These are phyloP conservation scores for Stigmatopora nigra DNA, from an alignment of 2,113 vertebrate genomes.

Conservation along the genomic window DNA sequence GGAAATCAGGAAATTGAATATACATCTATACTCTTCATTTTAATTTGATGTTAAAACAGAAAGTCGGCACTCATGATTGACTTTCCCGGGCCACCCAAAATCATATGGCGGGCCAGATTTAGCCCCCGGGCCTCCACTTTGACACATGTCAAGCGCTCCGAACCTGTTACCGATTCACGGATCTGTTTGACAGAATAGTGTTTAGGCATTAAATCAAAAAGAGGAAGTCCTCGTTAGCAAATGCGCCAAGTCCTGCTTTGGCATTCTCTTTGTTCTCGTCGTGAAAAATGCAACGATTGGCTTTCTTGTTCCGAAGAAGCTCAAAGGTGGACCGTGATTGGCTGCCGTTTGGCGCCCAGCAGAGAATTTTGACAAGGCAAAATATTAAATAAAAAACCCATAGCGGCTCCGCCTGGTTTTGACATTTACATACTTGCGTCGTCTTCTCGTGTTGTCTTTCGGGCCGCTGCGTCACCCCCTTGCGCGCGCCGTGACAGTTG, in stretches of 20 bases:
- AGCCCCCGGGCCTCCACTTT: no score
- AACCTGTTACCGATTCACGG: neutral
- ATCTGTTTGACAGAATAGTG: neutral
- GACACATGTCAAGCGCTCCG: no score
- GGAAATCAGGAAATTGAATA: no score
- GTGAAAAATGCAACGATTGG: neutral
- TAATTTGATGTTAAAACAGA: no score
- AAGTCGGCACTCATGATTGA: no score
- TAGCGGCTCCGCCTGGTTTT: neutral
- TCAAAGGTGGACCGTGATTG: neutral
- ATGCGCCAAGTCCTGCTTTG: neutral
- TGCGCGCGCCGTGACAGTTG: conserved; percentile 28
- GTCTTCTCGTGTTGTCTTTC: conserved; percentile 1
- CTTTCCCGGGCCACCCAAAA: no score
- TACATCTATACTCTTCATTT: no score
- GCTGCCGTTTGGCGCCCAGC: neutral
- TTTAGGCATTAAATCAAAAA: neutral
- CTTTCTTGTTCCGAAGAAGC: neutral
- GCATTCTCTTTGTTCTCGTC: neutral
- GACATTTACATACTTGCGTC: neutral
- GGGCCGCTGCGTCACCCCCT: neutral
- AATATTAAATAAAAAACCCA: no score
- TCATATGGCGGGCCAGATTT: no score
- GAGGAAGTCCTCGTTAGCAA: neutral
- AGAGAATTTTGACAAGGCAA: neutral